Evolutionary conservation across 2,113 vertebrate genomes (phyloP).

Genomic region (Hirundichthys speculiger): DNA sequence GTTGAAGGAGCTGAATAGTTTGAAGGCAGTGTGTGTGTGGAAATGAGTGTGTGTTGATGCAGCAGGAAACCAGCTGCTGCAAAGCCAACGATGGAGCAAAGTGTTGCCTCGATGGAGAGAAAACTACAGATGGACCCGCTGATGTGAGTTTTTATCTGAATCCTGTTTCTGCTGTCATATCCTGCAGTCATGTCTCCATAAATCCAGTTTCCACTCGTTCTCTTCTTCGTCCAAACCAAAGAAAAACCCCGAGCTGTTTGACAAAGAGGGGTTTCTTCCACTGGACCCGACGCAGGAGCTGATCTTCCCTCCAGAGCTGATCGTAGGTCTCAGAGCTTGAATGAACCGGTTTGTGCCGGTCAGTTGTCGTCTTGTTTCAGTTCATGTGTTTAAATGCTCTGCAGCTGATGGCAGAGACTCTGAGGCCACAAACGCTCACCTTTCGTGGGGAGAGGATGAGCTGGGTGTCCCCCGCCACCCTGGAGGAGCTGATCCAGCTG

Average conservation of each 20-base stretch:
- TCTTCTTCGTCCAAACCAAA: slow-evolving; percentile 34
- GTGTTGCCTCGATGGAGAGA: slow-evolving; percentile 69
- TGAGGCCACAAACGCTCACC: slow-evolving; percentile 65
- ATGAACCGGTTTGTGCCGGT: background rate
- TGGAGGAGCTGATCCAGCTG: slow-evolving; percentile 83
- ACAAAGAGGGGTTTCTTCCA: slow-evolving; percentile 76
- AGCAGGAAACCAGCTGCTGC: slow-evolving; percentile 79
- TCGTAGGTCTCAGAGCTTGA: slow-evolving; percentile 68
- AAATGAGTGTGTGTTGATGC: background rate
- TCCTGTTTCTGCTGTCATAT: too few relatives aligned
- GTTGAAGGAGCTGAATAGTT: too few relatives aligned
- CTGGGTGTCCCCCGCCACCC: slow-evolving; percentile 77
- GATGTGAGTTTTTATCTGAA: slow-evolving; percentile 15
- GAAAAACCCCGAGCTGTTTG: slow-evolving; percentile 69
- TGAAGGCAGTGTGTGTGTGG: too few relatives aligned
- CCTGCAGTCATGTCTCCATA: too few relatives aligned
- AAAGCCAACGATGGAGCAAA: slow-evolving; percentile 56
- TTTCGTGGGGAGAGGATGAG: slow-evolving; percentile 80
- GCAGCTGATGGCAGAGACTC: slow-evolving; percentile 77
- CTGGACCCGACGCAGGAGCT: slow-evolving; percentile 86
- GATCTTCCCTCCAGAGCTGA: slow-evolving; percentile 88
- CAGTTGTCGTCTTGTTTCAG: too few relatives aligned
- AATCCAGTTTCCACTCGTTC: background rate
- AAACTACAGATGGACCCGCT: background rate
- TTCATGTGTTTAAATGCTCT: background rate